phyloP scores from a whole-genome alignment of 2,888 invertebrate species.

The Microplitis deprimator region DNA sequence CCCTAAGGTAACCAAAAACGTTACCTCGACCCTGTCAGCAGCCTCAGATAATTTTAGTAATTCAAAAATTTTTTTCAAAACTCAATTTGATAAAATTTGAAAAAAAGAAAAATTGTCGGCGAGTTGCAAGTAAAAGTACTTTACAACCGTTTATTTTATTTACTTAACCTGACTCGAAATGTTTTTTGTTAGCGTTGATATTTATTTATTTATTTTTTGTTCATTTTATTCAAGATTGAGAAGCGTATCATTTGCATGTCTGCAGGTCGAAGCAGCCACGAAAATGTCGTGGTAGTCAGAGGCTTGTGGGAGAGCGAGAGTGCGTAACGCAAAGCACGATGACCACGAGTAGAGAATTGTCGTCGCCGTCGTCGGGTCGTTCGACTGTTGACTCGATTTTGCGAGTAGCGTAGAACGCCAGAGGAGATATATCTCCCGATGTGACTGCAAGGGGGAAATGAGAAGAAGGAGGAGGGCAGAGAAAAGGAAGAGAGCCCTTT shows the following conservation, averaged over 20 bases:
- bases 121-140: not conserved
- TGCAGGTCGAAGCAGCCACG: conserved; percentile 46
- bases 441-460: conserved; percentile 21
- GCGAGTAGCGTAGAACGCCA: conserved; percentile 58
- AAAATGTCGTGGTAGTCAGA: conserved; percentile 52
- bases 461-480: not conserved
- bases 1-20: too few relatives aligned
- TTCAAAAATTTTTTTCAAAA: too few relatives aligned
- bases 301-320: conserved; percentile 50
- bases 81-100: not conserved
- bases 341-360: conserved; percentile 26
- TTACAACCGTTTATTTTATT: conserved; percentile 7
- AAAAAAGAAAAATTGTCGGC: conserved; percentile 29
- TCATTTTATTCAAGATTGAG: not conserved
- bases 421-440: conserved; percentile 63
- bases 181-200: not conserved
- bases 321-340: conserved; percentile 62
- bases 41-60: too few relatives aligned
- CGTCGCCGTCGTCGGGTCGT: conserved; percentile 44
- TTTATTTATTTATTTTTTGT: conserved; percentile 6
- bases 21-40: too few relatives aligned
- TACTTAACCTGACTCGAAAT: not conserved
- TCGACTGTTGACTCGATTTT: conserved; percentile 66
- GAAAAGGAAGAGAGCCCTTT: conserved; percentile 35
- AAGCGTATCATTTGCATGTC: conserved; percentile 41